These are phyloP conservation scores for Lottia gigantea DNA, from an alignment of 2,888 invertebrate species.

Conservation along the genomic window DNA sequence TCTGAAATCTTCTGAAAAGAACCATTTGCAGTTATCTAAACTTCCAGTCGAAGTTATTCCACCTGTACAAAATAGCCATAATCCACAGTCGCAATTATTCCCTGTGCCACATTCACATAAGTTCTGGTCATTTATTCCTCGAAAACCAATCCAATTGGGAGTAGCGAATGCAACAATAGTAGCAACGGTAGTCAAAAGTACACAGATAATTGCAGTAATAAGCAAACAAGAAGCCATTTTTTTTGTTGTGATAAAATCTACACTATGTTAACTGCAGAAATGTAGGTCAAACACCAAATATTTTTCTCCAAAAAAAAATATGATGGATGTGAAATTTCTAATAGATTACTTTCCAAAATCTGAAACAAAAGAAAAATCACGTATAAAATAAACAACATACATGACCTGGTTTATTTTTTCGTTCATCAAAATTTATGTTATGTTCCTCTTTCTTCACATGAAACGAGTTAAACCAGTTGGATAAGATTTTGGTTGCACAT, in stretches of 20 bases:
- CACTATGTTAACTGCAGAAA: too few relatives aligned
- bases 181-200: constrained; percentile 58
- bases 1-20: constrained; percentile 50
- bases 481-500: too few relatives aligned
- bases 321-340: too few relatives aligned
- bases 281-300: too few relatives aligned
- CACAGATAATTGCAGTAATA: constrained; percentile 56
- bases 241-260: not conserved
- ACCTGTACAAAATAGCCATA: constrained; percentile 52
- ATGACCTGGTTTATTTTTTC: too few relatives aligned
- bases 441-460: too few relatives aligned
- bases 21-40: constrained; percentile 56
- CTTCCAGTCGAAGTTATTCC: constrained; percentile 36
- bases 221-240: constrained; percentile 55
- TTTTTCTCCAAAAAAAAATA: too few relatives aligned
- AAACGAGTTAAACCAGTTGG: too few relatives aligned
- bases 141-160: constrained; percentile 57
- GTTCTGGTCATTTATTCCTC: constrained; percentile 24
- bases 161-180: constrained; percentile 59
- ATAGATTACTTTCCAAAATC: too few relatives aligned
- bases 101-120: constrained; percentile 33
- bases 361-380: too few relatives aligned
- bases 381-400: too few relatives aligned
- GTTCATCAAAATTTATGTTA: too few relatives aligned
- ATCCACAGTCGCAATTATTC: constrained; percentile 49